Base-by-base conservation (phyloP, 2,888 invertebrate genomes). In the Stenchaetothrips biformis region DNA sequence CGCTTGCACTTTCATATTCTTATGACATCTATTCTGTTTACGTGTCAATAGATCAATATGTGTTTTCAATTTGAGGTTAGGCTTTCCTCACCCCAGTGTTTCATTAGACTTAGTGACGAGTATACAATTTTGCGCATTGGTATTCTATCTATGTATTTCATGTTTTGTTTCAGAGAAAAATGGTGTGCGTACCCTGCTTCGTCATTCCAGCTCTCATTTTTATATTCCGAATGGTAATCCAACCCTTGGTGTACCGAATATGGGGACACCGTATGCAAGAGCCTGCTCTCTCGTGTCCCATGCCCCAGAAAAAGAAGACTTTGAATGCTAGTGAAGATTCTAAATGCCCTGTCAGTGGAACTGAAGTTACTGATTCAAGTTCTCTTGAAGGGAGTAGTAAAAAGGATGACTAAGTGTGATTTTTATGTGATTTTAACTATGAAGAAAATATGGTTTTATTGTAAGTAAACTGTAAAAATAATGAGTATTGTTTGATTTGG, bases 201-300 rank as follows among this genome's bases (percentile, higher is more conserved):
- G 67, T 74, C 67, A 74, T 74, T 25, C 67, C 67, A 74, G 67
- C 67, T 21, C 67, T 74, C 25, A 7, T 74, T 25, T 74, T 74
- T 25, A 21, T 74, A 7, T 74, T 74, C 67, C 67, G 67, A 7
- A 74, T 74, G 67, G 67, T 74, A 25, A 74, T 74, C 25, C 67
- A 74, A 74, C 67, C 67, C 9, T 74, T 74, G 67, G 67, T 74
- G 21, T 74, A 74, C 25, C 67, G 67, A 25, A 21, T 74, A 25
- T 74, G 67, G 67, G 67, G 67, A 7, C 67, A 25, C 8, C 67
- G 67, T 11, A 74, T 74, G 21, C 67, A 74, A 74, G 67, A 74
- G 25, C 67, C 67, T 21, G 67, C 67, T 7, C 67, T 74, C 11
- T 74, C 67, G 0, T 74, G 67, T 8, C 67, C 67, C n/a, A 74